phyloP scores from a whole-genome alignment of 1,140 invertebrate genomes.

The Aradophagus sp. region DNA sequence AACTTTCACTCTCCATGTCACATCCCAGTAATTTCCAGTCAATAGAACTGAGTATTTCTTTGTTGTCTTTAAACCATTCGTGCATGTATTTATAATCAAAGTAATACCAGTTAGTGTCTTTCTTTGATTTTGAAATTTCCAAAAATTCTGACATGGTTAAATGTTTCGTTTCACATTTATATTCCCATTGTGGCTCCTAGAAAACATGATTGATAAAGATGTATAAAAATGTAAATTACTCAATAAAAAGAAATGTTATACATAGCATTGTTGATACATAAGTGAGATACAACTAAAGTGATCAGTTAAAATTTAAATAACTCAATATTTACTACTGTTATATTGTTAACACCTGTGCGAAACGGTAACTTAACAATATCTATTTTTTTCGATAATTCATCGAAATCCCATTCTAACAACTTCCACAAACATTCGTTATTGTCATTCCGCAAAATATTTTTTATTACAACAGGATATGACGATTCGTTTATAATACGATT shows the following conservation, averaged over 20 bases:
- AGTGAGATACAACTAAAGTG: no score
- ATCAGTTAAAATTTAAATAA: neutral
- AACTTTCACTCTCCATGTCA: conserved; percentile 80
- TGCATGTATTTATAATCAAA: conserved; percentile 90
- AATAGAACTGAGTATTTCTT: conserved; percentile 80
- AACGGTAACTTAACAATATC: conserved; percentile 70
- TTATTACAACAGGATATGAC: conserved; percentile 67
- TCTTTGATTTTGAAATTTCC: conserved; percentile 63
- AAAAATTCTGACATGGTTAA: conserved; percentile 81
- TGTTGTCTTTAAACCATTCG: conserved; percentile 79
- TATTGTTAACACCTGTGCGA: conserved; percentile 69
- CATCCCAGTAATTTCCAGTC: conserved; percentile 87
- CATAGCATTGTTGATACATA: no score
- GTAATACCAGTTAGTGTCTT: conserved; percentile 81
- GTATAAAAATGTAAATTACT: no score
- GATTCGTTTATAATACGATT: conserved; percentile 56
- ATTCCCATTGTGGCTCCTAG: conserved; percentile 85
- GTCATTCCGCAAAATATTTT: conserved; percentile 61
- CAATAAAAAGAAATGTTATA: no score
- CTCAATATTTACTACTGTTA: conserved; percentile 63
- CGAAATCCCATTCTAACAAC: conserved; percentile 71
- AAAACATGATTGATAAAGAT: conserved; percentile 7
- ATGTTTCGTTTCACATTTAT: conserved; percentile 75
- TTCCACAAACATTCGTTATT: conserved; percentile 62
- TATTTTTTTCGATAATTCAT: conserved; percentile 69